Evolutionary conservation across 2,113 vertebrate genomes (phyloP), one percentile per base, ranked within the genome.

Genomic region (Neoarius graeffei): DNA sequence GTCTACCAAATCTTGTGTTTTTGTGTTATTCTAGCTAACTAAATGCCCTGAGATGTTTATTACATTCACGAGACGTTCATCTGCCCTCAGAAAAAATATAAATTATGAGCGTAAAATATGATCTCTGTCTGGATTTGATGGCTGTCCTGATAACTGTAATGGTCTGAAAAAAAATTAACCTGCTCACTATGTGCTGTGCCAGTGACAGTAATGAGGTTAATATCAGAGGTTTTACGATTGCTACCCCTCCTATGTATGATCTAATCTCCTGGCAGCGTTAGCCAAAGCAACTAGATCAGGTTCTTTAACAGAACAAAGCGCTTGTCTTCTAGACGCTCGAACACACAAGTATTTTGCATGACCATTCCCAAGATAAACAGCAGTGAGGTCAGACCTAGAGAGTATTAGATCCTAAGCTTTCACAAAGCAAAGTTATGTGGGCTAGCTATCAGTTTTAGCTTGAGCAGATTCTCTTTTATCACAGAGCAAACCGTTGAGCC

Each of bases 191-290:
- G 30, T 62, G 30, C 80, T 14, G 30, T 62, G 80, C 80, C 57
- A 81, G 56, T 60, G 80, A 62, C 57, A 25, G 80, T 62, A 82
- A 82, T 82, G 59, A 62, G 80, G 57, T 82, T 82, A 42, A 82
- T 82, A 82, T 82, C 57, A 62, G 57, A 82, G 57, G 19, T 62
- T 82, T 82, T 82, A 82, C 48, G 57, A 62, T 62, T 11, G 57
- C 30, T 62, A 42, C 80, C 80, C 80, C 80, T 82, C 57, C 80
- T 82, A 82, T 3, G 30, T 82, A 82, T 82, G 80, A 82, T 13
- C 80, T 82, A 82, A 82, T 82, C 57, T 82, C 42, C 30, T 82
- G 80, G 80, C 80, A 62, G 20, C 23, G 79, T 59, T 81, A 59
- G 15, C 56, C 17, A 4, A 62, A 82, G 59, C 80, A 82, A 48